phyloP scores from a whole-genome alignment of 1,140 invertebrate genomes.

The Ceratosolen fusciceps region DNA sequence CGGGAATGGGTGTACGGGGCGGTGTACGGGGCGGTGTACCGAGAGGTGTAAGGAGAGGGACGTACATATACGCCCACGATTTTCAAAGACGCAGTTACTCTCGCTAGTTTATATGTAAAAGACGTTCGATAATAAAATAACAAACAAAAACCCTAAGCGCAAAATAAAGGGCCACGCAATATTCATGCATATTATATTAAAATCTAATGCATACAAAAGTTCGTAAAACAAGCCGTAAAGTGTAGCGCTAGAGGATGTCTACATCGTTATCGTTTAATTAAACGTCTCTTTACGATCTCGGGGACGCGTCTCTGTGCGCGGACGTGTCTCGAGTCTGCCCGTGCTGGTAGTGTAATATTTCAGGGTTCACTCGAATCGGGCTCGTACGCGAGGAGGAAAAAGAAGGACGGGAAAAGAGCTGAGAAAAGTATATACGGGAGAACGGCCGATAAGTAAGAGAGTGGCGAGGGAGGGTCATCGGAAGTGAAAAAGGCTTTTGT shows the following conservation, averaged over 20 bases:
- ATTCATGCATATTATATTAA: slow-evolving; percentile 3
- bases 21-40: too few species aligned
- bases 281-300: slow-evolving; percentile 20
- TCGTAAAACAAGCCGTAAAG: not conserved
- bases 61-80: too few species aligned
- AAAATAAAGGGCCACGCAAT: too few species aligned
- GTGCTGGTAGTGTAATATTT: slow-evolving; percentile 25
- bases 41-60: too few species aligned
- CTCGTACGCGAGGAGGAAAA: slow-evolving; percentile 1
- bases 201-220: slow-evolving; percentile 1
- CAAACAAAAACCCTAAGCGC: not conserved
- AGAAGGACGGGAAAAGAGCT: slow-evolving; percentile 5
- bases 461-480: slow-evolving; percentile 17
- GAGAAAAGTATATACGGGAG: too few species aligned
- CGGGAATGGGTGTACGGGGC: too few species aligned
- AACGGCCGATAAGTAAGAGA: slow-evolving; percentile 1
- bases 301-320: slow-evolving; percentile 5
- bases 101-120: not conserved
- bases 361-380: slow-evolving; percentile 10
- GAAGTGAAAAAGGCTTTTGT: slow-evolving; percentile 43
- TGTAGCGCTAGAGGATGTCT: slow-evolving; percentile 21
- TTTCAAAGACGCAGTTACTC: not conserved
- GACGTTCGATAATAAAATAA: not conserved
- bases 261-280: slow-evolving; percentile 31
- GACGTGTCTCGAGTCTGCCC: not conserved